phyloP scores from a whole-genome alignment of 2,797 vertebrate species.

The Scyliorhinus canicula region DNA sequence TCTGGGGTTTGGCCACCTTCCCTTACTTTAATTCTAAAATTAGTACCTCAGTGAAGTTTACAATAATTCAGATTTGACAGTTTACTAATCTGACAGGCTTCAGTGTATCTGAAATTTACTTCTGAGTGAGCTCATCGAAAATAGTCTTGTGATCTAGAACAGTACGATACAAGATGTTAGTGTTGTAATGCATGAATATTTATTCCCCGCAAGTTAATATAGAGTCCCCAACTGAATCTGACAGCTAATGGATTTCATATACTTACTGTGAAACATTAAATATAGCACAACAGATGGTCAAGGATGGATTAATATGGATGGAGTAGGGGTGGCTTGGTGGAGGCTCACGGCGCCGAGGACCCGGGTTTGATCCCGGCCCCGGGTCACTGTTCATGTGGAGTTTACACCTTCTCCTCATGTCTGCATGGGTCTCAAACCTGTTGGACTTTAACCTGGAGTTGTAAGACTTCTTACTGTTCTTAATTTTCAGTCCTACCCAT shows the following conservation, averaged over 20 bases:
- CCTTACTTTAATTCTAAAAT: slow-evolving; percentile 29
- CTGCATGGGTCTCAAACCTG: no score
- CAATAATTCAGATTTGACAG: slow-evolving; percentile 13
- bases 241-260: background rate
- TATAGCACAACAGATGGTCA: background rate
- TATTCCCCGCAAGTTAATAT: background rate
- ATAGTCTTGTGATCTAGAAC: slow-evolving; percentile 1
- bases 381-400: no score
- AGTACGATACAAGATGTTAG: background rate
- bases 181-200: background rate
- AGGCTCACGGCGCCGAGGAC: no score
- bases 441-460: no score
- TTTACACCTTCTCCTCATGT: no score
- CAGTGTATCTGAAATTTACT: background rate
- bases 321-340: no score
- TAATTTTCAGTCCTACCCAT: no score
- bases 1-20: background rate
- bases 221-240: background rate
- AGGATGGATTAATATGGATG: background rate
- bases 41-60: slow-evolving; percentile 25
- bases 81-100: background rate
- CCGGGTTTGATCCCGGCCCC: no score
- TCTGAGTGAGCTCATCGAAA: background rate
- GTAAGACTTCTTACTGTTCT: no score
- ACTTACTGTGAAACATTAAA: background rate